Base-by-base conservation (phyloP, 2,888 invertebrate species). In the Agrypnus murinus region DNA sequence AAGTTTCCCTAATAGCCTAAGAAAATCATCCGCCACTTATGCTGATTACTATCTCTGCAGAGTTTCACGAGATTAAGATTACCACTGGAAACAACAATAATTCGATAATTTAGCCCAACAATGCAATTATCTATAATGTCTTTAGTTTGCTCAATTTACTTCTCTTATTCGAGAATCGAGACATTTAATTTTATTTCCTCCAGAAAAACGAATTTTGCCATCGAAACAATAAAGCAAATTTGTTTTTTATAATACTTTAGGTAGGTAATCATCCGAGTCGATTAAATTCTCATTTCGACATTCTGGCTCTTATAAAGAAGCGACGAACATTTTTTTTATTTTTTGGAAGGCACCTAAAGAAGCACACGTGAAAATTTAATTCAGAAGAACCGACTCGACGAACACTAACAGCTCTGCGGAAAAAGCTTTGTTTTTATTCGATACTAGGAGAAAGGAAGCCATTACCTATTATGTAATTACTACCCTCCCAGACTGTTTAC, bases 381-480 rank as follows among this genome's bases (percentile, higher is more conserved):
- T 34, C 34, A 31, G 55, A 57, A 57, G 15, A 57, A n/a, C 36
- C 57, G 17, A 43, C 9, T 43, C 19, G 19, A 14, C 59, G 40
- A 38, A 19, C 36, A 43, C 59, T 40, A 59, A 59, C 43, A 17
- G 59, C 31, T 31, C 31, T 43, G 57, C 19, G 59, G 31, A 59
- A 59, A 59, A 59, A 59, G 40, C 31, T 46, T 46, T 45, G 62
- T 62, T 48, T 62, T 62, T 48, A 34, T 34, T 34, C 48, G 4
- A 46, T 34, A 48, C 34, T 32, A 53, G 50, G 25, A 34, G 43
- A 17, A 53, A 15, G 12, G 50, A 62, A 62, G 62, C 48, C 48
- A 71, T 63, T 63, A 63, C 57, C 67, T 68, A 71, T 68, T 64
- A 71, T 60, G 60, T 71, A 68, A 71, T 71, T 71, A 71, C 64